These are phyloP conservation scores for Cephalopterus ornatus DNA, from an alignment of 2,113 vertebrate genomes.

Conservation along the genomic window DNA sequence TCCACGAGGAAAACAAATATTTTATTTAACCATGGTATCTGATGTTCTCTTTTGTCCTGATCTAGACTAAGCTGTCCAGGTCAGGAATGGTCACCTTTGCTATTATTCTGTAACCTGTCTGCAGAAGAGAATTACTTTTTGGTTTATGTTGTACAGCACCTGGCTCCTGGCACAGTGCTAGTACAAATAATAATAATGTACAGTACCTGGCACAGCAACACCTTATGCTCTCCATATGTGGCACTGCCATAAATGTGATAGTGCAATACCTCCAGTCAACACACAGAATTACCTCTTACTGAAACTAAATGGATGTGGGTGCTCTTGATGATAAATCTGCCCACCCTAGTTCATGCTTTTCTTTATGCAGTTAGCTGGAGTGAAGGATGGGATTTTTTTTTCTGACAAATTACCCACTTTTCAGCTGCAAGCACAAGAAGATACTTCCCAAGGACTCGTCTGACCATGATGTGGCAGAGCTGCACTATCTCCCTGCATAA, in stretches of 20 bases:
- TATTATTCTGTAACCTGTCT: conserved; percentile 48
- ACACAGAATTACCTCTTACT: neutral
- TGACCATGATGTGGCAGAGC: neutral
- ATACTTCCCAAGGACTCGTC: neutral
- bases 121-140: conserved; percentile 56
- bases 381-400: conserved; percentile 1
- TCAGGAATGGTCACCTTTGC: conserved; percentile 44
- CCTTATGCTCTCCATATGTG: neutral
- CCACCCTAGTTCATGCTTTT: neutral
- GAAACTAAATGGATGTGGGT: conserved; percentile 1
- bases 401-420: neutral
- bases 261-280: conserved; percentile 1
- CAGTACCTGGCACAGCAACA: conserved; percentile 8
- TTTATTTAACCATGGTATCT: neutral
- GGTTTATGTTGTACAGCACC: conserved; percentile 47
- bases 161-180: conserved; percentile 10
- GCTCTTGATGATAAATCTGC: conserved; percentile 31
- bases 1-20: neutral
- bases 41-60: neutral
- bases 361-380: conserved; percentile 2
- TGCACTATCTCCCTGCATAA: neutral
- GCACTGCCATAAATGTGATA: conserved; percentile 41
- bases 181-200: conserved; percentile 66
- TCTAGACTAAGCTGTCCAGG: conserved; percentile 41
- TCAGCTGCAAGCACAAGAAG: neutral